phyloP scores from a whole-genome alignment of 1,140 invertebrate species.

The Gonatopus flavifemur region DNA sequence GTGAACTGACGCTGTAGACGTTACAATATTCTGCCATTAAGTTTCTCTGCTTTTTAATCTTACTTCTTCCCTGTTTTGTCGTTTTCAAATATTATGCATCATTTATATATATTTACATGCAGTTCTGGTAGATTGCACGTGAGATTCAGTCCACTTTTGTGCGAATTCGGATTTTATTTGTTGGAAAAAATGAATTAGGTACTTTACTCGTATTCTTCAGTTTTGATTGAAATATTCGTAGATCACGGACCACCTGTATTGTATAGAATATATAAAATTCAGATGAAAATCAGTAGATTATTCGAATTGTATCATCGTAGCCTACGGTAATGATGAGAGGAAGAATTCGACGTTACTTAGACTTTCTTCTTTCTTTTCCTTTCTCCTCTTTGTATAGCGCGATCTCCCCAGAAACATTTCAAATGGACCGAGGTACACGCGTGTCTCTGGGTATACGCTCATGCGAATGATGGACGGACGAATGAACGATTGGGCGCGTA shows the following conservation, averaged over 20 bases:
- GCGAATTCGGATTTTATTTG: too few relatives aligned
- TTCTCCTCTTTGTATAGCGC: neutral
- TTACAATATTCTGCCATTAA: constrained; percentile 1
- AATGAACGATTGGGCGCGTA: too few relatives aligned
- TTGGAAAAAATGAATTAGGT: too few relatives aligned
- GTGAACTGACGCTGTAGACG: constrained; percentile 1
- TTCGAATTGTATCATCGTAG: too few relatives aligned
- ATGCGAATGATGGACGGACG: constrained; percentile 27
- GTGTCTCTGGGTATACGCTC: constrained; percentile 19
- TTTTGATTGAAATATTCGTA: too few relatives aligned
- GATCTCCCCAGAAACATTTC: constrained; percentile 10
- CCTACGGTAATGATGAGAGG: constrained; percentile 1
- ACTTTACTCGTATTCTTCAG: too few relatives aligned
- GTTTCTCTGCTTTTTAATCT: constrained; percentile 32
- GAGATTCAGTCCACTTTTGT: constrained; percentile 15
- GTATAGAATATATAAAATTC: too few relatives aligned
- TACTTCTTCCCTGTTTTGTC: constrained; percentile 19
- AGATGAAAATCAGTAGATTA: too few relatives aligned
- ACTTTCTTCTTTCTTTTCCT: neutral
- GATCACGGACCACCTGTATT: too few relatives aligned
- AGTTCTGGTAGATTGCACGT: constrained; percentile 3
- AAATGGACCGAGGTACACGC: constrained; percentile 5
- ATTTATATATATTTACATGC: constrained; percentile 11
- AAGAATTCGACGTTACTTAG: neutral
- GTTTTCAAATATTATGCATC: constrained; percentile 2